Percentiles rank a stretch among this genome's conserved stretches.
Evolutionary conservation across 2,797 vertebrate genomes (phyloP).

Genomic region (Lateolabrax maculatus): DNA sequence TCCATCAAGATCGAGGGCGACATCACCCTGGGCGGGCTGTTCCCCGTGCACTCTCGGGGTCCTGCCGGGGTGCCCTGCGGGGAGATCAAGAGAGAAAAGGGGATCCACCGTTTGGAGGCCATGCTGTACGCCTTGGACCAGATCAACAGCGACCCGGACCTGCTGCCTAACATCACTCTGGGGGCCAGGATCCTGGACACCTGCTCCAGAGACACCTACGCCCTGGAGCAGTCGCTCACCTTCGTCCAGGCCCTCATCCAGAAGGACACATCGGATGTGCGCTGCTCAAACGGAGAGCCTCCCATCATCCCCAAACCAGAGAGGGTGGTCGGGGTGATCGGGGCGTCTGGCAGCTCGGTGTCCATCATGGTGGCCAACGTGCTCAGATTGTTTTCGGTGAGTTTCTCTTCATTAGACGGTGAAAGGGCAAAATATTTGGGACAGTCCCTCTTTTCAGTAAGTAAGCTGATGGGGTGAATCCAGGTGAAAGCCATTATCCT

Average conservation of each 20-base stretch:
- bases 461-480: conserved; percentile 25
- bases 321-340: conserved; percentile 92
- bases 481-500: conserved; percentile 28
- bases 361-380: conserved; percentile 98
- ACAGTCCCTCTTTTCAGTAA: conserved; percentile 10
- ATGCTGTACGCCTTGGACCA: conserved; percentile 96
- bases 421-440: neutral
- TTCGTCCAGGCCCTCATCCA: conserved; percentile 93
- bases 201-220: conserved; percentile 93
- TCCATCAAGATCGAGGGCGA: conserved; percentile 93
- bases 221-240: conserved; percentile 92
- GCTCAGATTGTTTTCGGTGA: conserved; percentile 91
- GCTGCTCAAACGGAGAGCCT: conserved; percentile 89
- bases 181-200: conserved; percentile 94
- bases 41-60: conserved; percentile 92
- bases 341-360: conserved; percentile 93
- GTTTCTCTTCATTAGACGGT: conserved; percentile 40
- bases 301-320: conserved; percentile 90
- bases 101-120: conserved; percentile 94
- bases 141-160: conserved; percentile 91
- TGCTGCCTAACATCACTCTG: conserved; percentile 93
- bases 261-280: conserved; percentile 87
- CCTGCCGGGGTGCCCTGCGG: conserved; percentile 90
- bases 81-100: conserved; percentile 93
- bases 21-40: conserved; percentile 92